phyloP scores from a whole-genome alignment of 2,113 vertebrate genomes.

The Phylloscopus trochiloides region DNA sequence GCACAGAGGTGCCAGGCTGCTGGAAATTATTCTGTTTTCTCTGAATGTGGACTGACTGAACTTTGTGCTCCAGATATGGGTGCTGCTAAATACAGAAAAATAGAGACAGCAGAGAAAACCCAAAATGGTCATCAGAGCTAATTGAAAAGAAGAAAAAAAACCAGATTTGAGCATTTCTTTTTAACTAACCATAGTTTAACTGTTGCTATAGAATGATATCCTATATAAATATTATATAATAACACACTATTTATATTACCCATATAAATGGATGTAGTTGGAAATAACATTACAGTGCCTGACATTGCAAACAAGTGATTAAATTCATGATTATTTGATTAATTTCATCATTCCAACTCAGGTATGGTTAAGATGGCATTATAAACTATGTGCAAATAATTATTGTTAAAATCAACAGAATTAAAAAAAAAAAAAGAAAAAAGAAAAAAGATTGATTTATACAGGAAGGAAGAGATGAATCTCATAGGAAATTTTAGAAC shows the following conservation, averaged over 20 bases:
- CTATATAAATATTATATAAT: too few species aligned
- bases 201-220: background rate
- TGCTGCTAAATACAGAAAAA: background rate
- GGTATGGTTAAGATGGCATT: background rate
- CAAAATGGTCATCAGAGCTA: background rate
- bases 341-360: background rate
- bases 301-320: background rate
- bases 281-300: background rate
- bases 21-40: background rate
- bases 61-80: background rate
- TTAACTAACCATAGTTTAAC: background rate
- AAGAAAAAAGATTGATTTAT: background rate
- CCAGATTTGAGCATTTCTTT: background rate
- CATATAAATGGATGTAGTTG: background rate
- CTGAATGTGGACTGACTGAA: background rate
- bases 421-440: background rate
- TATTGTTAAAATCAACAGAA: background rate
- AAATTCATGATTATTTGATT: background rate
- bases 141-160: background rate
- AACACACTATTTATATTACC: too few species aligned
- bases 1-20: background rate
- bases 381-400: background rate
- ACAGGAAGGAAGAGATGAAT: background rate
- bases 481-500: background rate
- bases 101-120: background rate